These are phyloP conservation scores for Trichoplusia ni DNA, from an alignment of 1,140 invertebrate species.

Conservation along the genomic window DNA sequence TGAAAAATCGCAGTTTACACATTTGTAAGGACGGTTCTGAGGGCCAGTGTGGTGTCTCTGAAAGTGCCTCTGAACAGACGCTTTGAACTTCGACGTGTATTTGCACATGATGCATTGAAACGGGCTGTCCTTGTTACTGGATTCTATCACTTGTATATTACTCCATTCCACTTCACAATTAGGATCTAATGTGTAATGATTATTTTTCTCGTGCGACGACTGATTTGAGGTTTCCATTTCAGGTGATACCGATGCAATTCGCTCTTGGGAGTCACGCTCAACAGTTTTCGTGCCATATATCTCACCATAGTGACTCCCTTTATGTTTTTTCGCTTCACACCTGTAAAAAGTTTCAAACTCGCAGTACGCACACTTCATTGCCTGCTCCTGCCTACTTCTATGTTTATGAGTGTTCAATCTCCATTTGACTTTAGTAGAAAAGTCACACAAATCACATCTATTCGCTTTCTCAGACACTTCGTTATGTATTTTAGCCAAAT, in stretches of 20 bases:
- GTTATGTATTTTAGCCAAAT: slow-evolving; percentile 62
- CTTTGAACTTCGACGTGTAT: slow-evolving; percentile 61
- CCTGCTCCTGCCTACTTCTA: slow-evolving; percentile 43
- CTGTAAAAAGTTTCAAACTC: slow-evolving; percentile 50
- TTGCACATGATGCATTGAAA: slow-evolving; percentile 56
- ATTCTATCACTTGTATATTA: slow-evolving; percentile 57
- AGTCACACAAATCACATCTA: slow-evolving; percentile 59
- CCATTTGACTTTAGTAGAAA: slow-evolving; percentile 57
- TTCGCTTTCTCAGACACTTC: slow-evolving; percentile 50
- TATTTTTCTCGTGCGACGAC: slow-evolving; percentile 25
- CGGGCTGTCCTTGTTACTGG: slow-evolving; percentile 47
- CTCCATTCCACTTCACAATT: slow-evolving; percentile 54
- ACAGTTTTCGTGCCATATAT: background rate
- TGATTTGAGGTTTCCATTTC: background rate
- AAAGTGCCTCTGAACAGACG: slow-evolving; percentile 62
- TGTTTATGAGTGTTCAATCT: slow-evolving; percentile 56
- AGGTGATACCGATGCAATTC: background rate
- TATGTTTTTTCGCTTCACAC: slow-evolving; percentile 61
- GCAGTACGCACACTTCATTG: slow-evolving; percentile 50
- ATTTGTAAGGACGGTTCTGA: slow-evolving; percentile 57
- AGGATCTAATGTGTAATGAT: slow-evolving; percentile 49
- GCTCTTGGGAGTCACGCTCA: background rate
- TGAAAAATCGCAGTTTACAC: slow-evolving; percentile 60
- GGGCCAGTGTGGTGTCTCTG: slow-evolving; percentile 59
- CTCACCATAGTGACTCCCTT: slow-evolving; percentile 46